Evolutionary conservation across 2,888 invertebrate species (phyloP).

Genomic region (Clanis bilineata): DNA sequence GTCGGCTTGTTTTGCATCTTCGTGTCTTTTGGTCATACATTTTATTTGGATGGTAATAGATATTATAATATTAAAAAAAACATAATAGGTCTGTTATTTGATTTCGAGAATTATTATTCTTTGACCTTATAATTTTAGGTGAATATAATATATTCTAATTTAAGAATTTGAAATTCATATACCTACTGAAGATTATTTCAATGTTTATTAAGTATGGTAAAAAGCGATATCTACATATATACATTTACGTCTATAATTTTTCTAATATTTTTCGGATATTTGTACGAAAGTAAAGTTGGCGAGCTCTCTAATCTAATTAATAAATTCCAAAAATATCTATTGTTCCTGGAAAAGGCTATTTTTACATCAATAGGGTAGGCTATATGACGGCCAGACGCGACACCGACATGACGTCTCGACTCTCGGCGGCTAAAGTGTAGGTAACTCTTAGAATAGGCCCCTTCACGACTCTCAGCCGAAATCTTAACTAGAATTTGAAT

Average conservation of each 20-base stretch:
- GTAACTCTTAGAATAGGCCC: slow-evolving; percentile 8
- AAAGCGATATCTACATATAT: too few relatives aligned
- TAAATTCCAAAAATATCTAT: not conserved
- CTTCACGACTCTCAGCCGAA: slow-evolving; percentile 9
- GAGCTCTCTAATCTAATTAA: not conserved
- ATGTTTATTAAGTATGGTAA: too few relatives aligned
- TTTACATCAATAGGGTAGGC: slow-evolving; percentile 2
- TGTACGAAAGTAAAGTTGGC: not conserved
- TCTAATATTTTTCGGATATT: not conserved
- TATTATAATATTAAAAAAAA: too few relatives aligned
- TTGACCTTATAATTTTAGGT: too few relatives aligned
- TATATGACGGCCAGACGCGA: not conserved
- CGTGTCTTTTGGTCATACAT: not conserved
- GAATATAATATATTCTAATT: too few relatives aligned
- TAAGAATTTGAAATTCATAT: too few relatives aligned
- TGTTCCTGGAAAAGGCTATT: not conserved
- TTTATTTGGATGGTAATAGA: not conserved
- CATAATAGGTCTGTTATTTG: too few relatives aligned
- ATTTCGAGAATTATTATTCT: too few relatives aligned
- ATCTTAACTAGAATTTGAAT: slow-evolving; percentile 12
- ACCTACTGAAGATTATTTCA: too few relatives aligned
- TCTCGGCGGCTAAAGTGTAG: slow-evolving; percentile 9
- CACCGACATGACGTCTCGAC: too few relatives aligned
- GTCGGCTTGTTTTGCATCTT: not conserved
- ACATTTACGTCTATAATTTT: too few relatives aligned